Evolutionary conservation across 2,797 vertebrate species (phyloP), one percentile per base, ranked within the genome.

Genomic region (Hydrophis major): DNA sequence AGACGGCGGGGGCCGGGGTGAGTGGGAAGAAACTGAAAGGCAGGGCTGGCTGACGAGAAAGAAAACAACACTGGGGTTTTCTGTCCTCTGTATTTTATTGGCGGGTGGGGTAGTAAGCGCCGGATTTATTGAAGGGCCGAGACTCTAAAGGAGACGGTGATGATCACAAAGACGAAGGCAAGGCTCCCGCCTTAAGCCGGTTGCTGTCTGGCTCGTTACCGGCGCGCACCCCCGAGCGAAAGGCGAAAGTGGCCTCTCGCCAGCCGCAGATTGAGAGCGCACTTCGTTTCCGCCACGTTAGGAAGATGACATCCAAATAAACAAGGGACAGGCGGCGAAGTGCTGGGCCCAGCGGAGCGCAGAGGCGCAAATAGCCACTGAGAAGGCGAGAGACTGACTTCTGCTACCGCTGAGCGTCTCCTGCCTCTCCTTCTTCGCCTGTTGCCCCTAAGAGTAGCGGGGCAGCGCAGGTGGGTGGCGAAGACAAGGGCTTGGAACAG

Each of bases 101-200:
- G 95, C 96, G 96, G 6, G 2, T 4, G 37, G 57, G 94, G 94
- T 95, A 95, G 96, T 96, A 97, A 97, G 96, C 91, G 93, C 95
- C 28, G 87, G 97, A 94, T 96, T 96, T 97, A 97, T 97, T 97
- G 97, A 97, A 13, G 96, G 95, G 97, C 95, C 91, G 53, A 93
- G 96, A 95, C 96, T 96, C 90, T 97, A 96, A 96, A 97, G 97
- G 97, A 96, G 97, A 97, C 12, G 97, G 96, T 96, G 97, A 97
- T 95, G 97, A 97, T 97, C 96, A 87, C 97, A 97, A 98, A 97
- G 96, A 96, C 96, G 95, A 97, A 96, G 97, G 97, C 96, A 97
- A 97, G 95, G 97, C 96, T 96, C 95, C 93, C 95, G 93, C 96
- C 96, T 91, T 93, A 61, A 74, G 94, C 95, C 53, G 97, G 97